phyloP scores from a whole-genome alignment of 2,797 vertebrate genomes.

The Anableps anableps region DNA sequence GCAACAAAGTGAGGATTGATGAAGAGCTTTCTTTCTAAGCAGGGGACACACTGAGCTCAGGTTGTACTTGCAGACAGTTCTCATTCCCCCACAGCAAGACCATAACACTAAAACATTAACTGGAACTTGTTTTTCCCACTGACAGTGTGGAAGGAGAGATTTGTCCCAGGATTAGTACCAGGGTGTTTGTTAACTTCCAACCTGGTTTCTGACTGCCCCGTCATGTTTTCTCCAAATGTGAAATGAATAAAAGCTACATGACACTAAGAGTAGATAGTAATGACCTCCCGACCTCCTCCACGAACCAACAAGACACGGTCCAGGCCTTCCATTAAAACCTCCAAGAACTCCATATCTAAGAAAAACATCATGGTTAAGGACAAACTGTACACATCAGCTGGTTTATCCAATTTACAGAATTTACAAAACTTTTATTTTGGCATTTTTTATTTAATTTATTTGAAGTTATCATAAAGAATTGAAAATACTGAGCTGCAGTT shows the following conservation, averaged over 20 bases:
- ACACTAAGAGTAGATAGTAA: constrained; percentile 91
- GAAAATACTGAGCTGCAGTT: too few species aligned
- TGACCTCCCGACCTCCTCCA: constrained; percentile 94
- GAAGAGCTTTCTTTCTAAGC: neutral
- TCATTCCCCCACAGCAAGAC: neutral
- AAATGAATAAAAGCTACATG: neutral
- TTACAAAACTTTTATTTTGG: too few species aligned
- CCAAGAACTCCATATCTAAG: constrained; percentile 97
- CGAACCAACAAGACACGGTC: constrained; percentile 91
- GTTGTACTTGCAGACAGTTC: constrained; percentile 4
- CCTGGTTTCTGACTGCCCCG: neutral
- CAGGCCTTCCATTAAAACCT: constrained; percentile 93
- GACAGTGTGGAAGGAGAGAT: neutral
- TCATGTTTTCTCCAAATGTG: neutral
- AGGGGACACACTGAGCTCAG: neutral
- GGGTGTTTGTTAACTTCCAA: neutral
- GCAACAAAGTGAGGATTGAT: neutral
- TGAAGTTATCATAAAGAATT: too few species aligned
- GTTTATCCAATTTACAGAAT: neutral
- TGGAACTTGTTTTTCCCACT: neutral
- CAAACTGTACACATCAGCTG: neutral
- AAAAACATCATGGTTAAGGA: constrained; percentile 76
- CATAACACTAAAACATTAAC: neutral
- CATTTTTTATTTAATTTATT: too few species aligned
- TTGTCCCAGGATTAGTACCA: neutral